These are phyloP conservation scores for Urechis unicinctus DNA, from an alignment of 2,888 invertebrate species.

Conservation along the genomic window DNA sequence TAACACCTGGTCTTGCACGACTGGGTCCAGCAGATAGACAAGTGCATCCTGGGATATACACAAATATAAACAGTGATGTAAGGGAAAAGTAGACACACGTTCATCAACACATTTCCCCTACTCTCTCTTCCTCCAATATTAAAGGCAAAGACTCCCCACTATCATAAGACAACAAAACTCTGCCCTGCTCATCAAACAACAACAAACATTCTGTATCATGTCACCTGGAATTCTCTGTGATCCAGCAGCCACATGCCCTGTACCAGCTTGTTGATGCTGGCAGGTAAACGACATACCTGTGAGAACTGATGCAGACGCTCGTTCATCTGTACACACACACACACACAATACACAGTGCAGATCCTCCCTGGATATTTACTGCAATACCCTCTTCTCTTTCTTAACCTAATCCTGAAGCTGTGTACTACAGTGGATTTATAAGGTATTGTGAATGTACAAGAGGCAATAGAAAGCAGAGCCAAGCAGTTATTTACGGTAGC, in stretches of 20 bases:
- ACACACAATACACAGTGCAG: too few species aligned
- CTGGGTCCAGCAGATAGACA: conserved; percentile 61
- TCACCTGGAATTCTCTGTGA: conserved; percentile 73
- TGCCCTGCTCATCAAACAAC: background rate
- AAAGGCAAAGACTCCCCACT: background rate
- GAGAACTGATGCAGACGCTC: conserved; percentile 63
- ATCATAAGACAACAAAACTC: background rate
- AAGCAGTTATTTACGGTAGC: too few species aligned
- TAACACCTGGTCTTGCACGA: conserved; percentile 59
- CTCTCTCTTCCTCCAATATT: too few species aligned
- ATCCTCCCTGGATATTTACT: too few species aligned
- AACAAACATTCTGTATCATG: background rate
- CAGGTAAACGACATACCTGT: conserved; percentile 69
- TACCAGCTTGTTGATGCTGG: conserved; percentile 69
- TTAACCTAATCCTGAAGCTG: too few species aligned
- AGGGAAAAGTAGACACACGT: background rate
- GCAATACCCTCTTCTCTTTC: too few species aligned
- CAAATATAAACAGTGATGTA: background rate
- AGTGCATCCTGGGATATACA: conserved; percentile 59
- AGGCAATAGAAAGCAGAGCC: too few species aligned
- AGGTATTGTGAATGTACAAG: too few species aligned
- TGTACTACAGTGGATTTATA: too few species aligned
- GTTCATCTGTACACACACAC: conserved; percentile 54
- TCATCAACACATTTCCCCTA: too few species aligned
- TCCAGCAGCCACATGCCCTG: conserved; percentile 87